Evolutionary conservation across 1,140 invertebrate species (phyloP), one percentile per base, ranked within the genome.

Genomic region (Helicoverpa armigera): DNA sequence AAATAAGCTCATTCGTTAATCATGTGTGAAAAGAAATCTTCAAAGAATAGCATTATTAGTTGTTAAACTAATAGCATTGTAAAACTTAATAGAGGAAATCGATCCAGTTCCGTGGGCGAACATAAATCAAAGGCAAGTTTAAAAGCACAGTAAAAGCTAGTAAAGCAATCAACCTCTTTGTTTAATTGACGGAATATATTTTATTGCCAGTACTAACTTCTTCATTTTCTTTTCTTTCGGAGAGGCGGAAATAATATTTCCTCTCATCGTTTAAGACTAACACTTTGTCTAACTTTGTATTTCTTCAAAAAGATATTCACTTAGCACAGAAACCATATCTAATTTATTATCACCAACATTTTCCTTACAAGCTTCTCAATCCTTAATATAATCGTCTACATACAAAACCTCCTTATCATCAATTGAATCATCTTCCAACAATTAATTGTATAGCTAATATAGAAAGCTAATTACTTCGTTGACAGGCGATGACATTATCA

Each of bases 401-500:
- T 51, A n/a, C 51, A 14, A 51, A 23, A 23, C 13, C 18, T 74
- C 35, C 51, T 16, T 60, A 48, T 60, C 16, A n/a, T 11, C 35
- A 48, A 23, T 16, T 7, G 9, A 31, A 53, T 29, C 16, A 53
- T 72, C 51, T 12, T 13, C 18, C 53, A n/a, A 29, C 23, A 54
- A 73, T 43, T 73, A 13, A n/a, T 56, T 54, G 9, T 73, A 23
- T 60, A 70, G 18, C n/a, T 69, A 31, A 67, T 63, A 43, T 61
- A 76, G 74, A 76, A 76, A 76, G 74, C 43, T 76, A 76, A 76
- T 76, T 76, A 63, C 18, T 3, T 67, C 23, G 75, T 67, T 23
- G 75, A 77, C 60, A 77, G 29, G 10, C 29, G 43, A 63, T 77
- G 75, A 77, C 75, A 77, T 77, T 77, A 77, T 77, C 75, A 54